These are phyloP conservation scores for Cheilosia vernalis DNA, from an alignment of 2,888 invertebrate genomes.

Conservation along the genomic window DNA sequence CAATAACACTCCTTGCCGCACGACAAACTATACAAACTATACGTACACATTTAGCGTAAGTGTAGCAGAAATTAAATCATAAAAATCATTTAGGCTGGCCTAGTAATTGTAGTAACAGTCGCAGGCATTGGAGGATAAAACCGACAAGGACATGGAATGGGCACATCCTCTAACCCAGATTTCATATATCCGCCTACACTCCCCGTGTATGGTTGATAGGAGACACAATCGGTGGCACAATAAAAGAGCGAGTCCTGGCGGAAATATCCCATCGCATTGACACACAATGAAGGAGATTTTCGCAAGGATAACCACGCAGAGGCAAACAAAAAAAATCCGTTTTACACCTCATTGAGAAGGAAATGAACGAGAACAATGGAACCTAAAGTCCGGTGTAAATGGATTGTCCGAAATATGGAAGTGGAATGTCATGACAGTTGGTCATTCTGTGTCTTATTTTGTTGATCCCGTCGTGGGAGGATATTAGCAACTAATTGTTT, in stretches of 20 bases:
- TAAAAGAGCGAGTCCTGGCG: constrained; percentile 50
- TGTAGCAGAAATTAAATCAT: constrained; percentile 69
- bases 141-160: background rate
- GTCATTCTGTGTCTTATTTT: constrained; percentile 62
- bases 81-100: constrained; percentile 55
- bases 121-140: background rate
- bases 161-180: constrained; percentile 8
- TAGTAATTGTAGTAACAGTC: constrained; percentile 52
- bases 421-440: constrained; percentile 60
- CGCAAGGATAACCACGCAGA: constrained; percentile 40
- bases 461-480: constrained; percentile 36
- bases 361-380: constrained; percentile 66
- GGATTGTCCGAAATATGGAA: constrained; percentile 33
- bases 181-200: constrained; percentile 20
- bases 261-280: constrained; percentile 59
- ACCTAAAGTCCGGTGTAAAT: constrained; percentile 57
- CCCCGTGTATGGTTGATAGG: constrained; percentile 1
- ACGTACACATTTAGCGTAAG: constrained; percentile 23
- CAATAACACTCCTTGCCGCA: constrained; percentile 42
- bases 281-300: constrained; percentile 54
- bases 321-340: constrained; percentile 25
- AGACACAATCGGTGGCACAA: constrained; percentile 13
- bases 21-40: background rate
- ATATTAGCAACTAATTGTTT: constrained; percentile 63
- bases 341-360: constrained; percentile 70